phyloP scores from a whole-genome alignment of 2,888 invertebrate species.

The Polymixis lichenea region DNA sequence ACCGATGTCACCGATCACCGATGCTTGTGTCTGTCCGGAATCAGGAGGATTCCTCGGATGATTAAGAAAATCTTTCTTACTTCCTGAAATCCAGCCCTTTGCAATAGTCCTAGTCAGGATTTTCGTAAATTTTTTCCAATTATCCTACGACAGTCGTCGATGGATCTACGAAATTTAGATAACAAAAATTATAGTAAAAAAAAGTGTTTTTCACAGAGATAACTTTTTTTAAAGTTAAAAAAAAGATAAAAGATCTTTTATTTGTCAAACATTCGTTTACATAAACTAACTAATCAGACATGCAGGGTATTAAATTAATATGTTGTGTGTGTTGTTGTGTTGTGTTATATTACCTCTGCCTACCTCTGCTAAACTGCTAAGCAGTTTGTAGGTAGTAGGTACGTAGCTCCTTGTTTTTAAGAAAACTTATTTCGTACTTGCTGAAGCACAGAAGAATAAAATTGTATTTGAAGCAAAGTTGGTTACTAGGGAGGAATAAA shows the following conservation, averaged over 20 bases:
- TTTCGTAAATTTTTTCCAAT: not conserved
- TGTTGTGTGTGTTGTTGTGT: too few relatives aligned
- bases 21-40: not conserved
- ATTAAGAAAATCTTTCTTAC: not conserved
- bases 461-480: not conserved
- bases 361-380: too few relatives aligned
- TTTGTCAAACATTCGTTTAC: too few relatives aligned
- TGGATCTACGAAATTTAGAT: not conserved
- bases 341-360: too few relatives aligned
- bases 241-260: too few relatives aligned
- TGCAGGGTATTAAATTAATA: too few relatives aligned
- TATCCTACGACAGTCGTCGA: not conserved
- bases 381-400: too few relatives aligned
- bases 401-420: not conserved
- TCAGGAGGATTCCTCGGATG: not conserved
- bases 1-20: not conserved
- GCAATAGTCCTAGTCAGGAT: not conserved
- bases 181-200: too few relatives aligned
- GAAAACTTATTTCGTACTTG: slow-evolving; percentile 1
- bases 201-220: too few relatives aligned
- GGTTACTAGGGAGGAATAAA: not conserved
- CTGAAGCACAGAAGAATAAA: not conserved
- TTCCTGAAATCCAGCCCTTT: not conserved
- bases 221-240: too few relatives aligned
- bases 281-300: too few relatives aligned